Percentiles rank a stretch among this genome's conserved stretches.
Evolutionary conservation across 2,113 vertebrate genomes (phyloP).

Genomic region (Cryptomyrus ogoouensis): DNA sequence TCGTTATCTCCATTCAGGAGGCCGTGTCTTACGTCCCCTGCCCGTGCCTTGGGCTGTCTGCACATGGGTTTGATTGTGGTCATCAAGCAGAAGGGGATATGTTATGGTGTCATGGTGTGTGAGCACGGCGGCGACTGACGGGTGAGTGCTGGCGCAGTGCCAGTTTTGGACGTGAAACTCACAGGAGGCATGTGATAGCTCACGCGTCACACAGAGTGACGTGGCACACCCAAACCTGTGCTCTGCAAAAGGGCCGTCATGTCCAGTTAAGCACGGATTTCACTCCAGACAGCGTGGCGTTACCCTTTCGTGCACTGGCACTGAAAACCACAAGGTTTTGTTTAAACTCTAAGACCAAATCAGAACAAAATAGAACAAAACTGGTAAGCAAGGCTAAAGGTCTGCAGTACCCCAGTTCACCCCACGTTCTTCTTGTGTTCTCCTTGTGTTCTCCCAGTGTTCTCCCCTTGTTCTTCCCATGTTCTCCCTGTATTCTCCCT

Average conservation of each 20-base stretch:
- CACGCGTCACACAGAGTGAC: background rate
- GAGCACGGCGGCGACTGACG: background rate
- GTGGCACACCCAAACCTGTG: background rate
- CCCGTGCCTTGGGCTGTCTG: background rate
- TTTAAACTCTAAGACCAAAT: background rate
- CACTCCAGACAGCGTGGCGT: background rate
- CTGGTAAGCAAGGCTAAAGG: background rate
- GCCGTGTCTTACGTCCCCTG: background rate
- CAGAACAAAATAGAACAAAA: background rate
- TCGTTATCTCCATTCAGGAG: background rate
- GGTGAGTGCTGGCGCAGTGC: background rate
- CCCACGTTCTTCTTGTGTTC: background rate
- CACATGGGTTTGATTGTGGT: background rate
- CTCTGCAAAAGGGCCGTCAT: background rate
- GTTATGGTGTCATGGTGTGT: background rate
- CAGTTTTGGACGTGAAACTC: background rate
- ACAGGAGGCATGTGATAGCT: background rate
- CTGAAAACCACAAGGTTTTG: background rate
- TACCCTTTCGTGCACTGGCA: background rate
- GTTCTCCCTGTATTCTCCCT: background rate
- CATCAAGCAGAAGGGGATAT: background rate
- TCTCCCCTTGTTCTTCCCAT: background rate
- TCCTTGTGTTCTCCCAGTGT: background rate
- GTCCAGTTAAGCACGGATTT: background rate
- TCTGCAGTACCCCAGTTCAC: background rate